Percentiles rank a stretch among this genome's conserved stretches.
Conservation (phyloP, 2,888 invertebrate species). For the Pseudeuparius sepicola region DNA sequence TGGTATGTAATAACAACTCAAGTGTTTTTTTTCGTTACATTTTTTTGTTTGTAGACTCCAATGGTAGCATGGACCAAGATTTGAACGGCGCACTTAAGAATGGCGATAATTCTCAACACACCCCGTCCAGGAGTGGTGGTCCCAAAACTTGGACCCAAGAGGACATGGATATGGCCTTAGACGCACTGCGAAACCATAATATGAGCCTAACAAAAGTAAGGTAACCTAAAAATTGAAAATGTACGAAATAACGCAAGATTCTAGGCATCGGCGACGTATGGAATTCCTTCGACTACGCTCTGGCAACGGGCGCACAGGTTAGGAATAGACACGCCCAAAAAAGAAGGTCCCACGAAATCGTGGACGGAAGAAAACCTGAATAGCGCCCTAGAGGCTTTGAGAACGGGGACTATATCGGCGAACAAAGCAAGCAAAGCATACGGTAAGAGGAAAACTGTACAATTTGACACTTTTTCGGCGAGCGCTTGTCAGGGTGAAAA, state of each 20-base stretch:
- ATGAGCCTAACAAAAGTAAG: conserved; percentile 79
- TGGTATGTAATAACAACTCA: too few relatives aligned
- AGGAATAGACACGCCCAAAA: conserved; percentile 86
- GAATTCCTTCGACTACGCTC: conserved; percentile 82
- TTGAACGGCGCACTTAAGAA: too few relatives aligned
- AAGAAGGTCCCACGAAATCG: conserved; percentile 76
- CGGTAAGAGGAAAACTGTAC: conserved; percentile 47
- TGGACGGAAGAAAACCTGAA: conserved; percentile 81
- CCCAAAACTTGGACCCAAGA: conserved; percentile 83
- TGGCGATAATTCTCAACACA: too few relatives aligned
- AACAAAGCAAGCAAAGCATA: conserved; percentile 88
- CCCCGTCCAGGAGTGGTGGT: conserved; percentile 44
- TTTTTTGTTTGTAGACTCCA: too few relatives aligned
- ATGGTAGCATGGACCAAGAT: too few relatives aligned
- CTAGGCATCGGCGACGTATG: conserved; percentile 72
- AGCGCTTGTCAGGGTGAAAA: too few relatives aligned
- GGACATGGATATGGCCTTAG: conserved; percentile 82
- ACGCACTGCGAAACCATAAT: conserved; percentile 74
- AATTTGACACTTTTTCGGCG: too few relatives aligned
- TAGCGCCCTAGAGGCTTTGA: conserved; percentile 69
- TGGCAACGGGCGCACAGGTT: conserved; percentile 85
- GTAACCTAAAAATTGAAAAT: conserved; percentile 3
- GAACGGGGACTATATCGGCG: conserved; percentile 78
- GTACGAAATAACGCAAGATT: conserved; percentile 3
- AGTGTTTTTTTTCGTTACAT: too few relatives aligned